phyloP scores from a whole-genome alignment of 2,888 invertebrate genomes.

The Drosophila ezoana region DNA sequence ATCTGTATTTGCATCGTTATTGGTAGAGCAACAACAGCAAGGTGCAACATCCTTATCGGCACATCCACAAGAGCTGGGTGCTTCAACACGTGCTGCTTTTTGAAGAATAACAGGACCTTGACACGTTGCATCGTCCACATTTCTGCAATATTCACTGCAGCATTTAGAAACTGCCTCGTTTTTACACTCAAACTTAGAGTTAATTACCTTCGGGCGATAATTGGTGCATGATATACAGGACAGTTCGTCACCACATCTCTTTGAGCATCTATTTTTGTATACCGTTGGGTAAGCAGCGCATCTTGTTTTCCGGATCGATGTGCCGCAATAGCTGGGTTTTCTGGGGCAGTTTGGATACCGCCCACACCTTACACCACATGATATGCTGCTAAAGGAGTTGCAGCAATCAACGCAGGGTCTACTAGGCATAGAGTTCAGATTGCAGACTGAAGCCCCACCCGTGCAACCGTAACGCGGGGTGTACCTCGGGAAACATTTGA shows the following conservation, averaged over 20 bases:
- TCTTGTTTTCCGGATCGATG: slow-evolving; percentile 14
- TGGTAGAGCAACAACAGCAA: neutral
- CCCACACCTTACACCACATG: neutral
- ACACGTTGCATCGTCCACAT: neutral
- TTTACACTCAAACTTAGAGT: slow-evolving; percentile 4
- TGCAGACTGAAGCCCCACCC: neutral
- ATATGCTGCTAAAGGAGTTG: slow-evolving; percentile 5
- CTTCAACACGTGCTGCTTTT: neutral
- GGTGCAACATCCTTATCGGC: neutral
- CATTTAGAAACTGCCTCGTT: slow-evolving; percentile 3
- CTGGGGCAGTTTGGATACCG: neutral
- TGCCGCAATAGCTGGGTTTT: neutral
- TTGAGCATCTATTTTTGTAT: slow-evolving; percentile 27
- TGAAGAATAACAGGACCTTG: neutral
- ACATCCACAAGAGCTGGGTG: neutral
- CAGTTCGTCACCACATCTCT: neutral
- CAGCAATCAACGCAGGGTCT: neutral
- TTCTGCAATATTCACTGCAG: slow-evolving; percentile 26
- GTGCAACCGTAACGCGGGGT: neutral
- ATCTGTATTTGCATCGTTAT: neutral
- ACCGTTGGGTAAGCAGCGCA: slow-evolving; percentile 46
- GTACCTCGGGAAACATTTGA: neutral
- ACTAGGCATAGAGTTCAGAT: neutral
- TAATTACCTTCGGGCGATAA: slow-evolving; percentile 36
- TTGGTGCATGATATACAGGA: neutral